phyloP scores from a whole-genome alignment of 2,113 vertebrate genomes.

The Caretta caretta region DNA sequence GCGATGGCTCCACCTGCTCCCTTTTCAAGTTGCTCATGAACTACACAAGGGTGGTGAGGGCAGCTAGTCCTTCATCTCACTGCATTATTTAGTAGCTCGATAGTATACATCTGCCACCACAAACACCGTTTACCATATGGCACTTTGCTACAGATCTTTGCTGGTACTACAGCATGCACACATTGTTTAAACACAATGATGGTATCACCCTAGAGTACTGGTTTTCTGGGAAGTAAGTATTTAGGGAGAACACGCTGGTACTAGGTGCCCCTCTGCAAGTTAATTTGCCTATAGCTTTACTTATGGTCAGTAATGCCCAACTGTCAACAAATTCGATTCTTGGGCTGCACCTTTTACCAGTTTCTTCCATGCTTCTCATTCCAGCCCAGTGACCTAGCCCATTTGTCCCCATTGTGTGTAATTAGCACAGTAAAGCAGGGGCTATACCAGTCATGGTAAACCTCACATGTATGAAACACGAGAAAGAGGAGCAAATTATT shows the following conservation, averaged over 20 bases:
- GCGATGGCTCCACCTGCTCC: neutral
- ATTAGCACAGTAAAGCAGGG: neutral
- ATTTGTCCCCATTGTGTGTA: neutral
- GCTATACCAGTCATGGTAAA: neutral
- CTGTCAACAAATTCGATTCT: neutral
- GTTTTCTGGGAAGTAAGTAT: neutral
- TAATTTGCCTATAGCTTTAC: neutral
- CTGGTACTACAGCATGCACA: neutral
- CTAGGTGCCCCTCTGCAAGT: neutral
- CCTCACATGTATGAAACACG: neutral
- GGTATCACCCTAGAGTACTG: neutral
- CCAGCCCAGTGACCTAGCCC: neutral
- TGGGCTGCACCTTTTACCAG: neutral
- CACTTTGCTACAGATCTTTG: neutral
- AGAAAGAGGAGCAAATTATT: neutral
- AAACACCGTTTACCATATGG: neutral
- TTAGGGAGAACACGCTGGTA: neutral
- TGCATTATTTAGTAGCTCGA: neutral
- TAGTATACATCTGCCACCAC: neutral
- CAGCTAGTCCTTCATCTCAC: neutral
- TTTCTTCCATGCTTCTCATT: neutral
- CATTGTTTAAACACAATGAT: fast-evolving
- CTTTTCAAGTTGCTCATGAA: neutral
- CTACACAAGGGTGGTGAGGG: neutral
- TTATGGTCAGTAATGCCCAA: neutral